phyloP scores from a whole-genome alignment of 2,797 vertebrate species.

The Masticophis lateralis region DNA sequence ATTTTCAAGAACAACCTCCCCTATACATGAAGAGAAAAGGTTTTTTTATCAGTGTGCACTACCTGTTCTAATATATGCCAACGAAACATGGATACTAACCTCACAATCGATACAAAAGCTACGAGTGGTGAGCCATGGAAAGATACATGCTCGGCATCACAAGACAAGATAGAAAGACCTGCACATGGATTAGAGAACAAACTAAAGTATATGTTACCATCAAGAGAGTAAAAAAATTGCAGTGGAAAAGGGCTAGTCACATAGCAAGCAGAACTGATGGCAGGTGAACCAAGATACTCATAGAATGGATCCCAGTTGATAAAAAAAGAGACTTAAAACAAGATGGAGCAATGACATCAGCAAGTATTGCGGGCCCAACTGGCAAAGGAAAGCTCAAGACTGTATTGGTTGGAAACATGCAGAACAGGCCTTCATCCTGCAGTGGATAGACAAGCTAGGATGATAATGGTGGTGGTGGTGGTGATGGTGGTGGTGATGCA shows the following conservation, averaged over 20 bases:
- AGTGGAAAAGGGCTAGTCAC: background rate
- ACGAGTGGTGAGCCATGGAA: background rate
- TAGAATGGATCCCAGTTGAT: background rate
- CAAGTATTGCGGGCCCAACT: background rate
- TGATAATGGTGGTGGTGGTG: no score
- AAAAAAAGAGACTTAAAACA: background rate
- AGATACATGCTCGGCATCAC: background rate
- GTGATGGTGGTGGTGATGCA: no score
- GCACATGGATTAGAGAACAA: background rate
- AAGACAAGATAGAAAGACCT: background rate
- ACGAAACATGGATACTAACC: background rate
- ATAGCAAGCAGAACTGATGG: background rate
- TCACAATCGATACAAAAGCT: background rate
- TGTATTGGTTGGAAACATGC: no score
- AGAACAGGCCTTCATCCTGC: no score
- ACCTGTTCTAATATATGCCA: background rate
- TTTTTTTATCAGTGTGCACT: background rate
- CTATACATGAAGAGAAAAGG: background rate
- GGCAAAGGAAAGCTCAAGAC: no score
- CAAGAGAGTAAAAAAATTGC: background rate
- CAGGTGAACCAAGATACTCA: background rate
- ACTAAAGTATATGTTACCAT: background rate
- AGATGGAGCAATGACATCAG: background rate
- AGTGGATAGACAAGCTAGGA: no score
- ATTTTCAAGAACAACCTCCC: background rate